Conservation (phyloP, 2,113 vertebrate genomes). For the sheep (Ovis aries) region ARS-UI_Ramb_v3.0 NC_056058.1:53618501-53619000, state of each 20-base stretch:
- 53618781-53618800: not conserved
- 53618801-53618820: not conserved
- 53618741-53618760: not conserved
- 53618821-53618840: not conserved
- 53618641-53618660: not conserved
- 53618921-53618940: not conserved
- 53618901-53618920: not conserved
- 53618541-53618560: not conserved
- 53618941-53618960: not conserved
- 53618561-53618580: not conserved
- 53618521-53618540: not conserved
- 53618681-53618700: not conserved
- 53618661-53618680: not conserved
- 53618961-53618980: not conserved
- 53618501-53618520: not conserved
- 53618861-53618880: not conserved
- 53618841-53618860: not conserved
- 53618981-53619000: not conserved
- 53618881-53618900: not conserved
- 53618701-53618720: not conserved
- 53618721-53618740: not conserved
- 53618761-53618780: not conserved
- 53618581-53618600: not conserved
- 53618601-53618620: not conserved
- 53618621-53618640: not conserved